phyloP scores from a whole-genome alignment of 1,140 invertebrate species.

The Drosophila pachea region DNA sequence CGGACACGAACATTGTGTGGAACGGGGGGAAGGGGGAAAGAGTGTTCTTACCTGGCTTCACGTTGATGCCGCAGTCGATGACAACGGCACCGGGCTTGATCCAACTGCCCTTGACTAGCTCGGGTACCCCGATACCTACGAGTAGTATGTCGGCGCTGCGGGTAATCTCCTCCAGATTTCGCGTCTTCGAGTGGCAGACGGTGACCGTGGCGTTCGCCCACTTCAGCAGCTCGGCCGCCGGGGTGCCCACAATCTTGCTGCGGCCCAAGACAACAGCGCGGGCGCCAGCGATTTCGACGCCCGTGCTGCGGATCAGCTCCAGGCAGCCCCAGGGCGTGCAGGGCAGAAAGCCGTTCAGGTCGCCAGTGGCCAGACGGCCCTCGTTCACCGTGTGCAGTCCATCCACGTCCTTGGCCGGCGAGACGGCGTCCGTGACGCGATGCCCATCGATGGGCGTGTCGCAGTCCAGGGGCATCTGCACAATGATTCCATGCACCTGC shows the following conservation, averaged over 20 bases:
- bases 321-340: conserved; percentile 96
- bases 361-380: conserved; percentile 91
- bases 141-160: conserved; percentile 95
- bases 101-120: conserved; percentile 97
- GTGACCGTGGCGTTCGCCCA: conserved; percentile 99
- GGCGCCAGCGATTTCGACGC: conserved; percentile 89
- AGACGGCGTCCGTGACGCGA: conserved; percentile 91
- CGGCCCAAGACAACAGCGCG: conserved; percentile 96
- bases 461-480: conserved; percentile 96
- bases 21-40: conserved; percentile 7
- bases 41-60: conserved; percentile 87
- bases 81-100: conserved; percentile 98
- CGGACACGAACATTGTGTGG: conserved; percentile 1
- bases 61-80: conserved; percentile 99
- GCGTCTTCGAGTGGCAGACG: conserved; percentile 96
- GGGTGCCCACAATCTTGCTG: conserved; percentile 98
- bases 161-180: conserved; percentile 89
- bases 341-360: conserved; percentile 92
- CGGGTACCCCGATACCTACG: conserved; percentile 94
- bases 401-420: conserved; percentile 95
- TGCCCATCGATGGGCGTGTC: conserved; percentile 90
- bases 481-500: conserved; percentile 95
- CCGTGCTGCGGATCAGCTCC: conserved; percentile 92
- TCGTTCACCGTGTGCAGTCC: conserved; percentile 95
- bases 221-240: conserved; percentile 94